A percentile compares a stretch with the other conserved stretches of the same genome.
Conservation (phyloP, 1,140 invertebrate genomes). For the Leptinotarsa defecta region DNA sequence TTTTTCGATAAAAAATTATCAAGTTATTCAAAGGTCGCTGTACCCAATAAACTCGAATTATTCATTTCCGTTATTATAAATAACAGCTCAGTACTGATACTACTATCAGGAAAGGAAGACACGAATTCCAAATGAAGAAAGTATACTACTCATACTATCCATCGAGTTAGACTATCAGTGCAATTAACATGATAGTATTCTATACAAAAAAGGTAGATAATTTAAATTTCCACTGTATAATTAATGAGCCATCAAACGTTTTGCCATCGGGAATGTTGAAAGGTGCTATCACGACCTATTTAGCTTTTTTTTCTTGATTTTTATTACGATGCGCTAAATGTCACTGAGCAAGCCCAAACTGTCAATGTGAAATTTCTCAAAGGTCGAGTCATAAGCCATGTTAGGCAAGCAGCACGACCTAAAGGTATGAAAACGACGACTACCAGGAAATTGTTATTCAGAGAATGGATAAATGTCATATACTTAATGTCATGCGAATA, state of each 20-base stretch:
- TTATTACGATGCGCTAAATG: background rate
- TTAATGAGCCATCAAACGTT: background rate
- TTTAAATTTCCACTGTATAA: background rate
- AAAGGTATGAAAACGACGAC: background rate
- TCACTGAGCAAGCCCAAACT: background rate
- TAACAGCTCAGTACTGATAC: too few relatives aligned
- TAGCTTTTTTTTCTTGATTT: background rate
- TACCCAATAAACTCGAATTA: too few relatives aligned
- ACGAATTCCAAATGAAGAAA: too few relatives aligned
- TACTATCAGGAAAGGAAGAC: too few relatives aligned
- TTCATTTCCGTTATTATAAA: too few relatives aligned
- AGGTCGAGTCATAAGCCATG: background rate
- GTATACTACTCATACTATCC: too few relatives aligned
- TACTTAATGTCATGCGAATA: background rate
- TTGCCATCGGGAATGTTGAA: background rate
- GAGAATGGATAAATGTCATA: background rate
- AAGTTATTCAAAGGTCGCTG: too few relatives aligned
- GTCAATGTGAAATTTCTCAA: background rate
- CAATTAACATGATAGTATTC: too few relatives aligned
- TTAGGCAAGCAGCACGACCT: constrained; percentile 1
- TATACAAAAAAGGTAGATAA: too few relatives aligned
- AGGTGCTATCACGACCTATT: background rate
- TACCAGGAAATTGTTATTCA: background rate
- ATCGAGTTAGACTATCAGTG: too few relatives aligned
- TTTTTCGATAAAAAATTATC: too few relatives aligned